phyloP scores from a whole-genome alignment of 2,113 vertebrate species.

The Larimichthys crocea region DNA sequence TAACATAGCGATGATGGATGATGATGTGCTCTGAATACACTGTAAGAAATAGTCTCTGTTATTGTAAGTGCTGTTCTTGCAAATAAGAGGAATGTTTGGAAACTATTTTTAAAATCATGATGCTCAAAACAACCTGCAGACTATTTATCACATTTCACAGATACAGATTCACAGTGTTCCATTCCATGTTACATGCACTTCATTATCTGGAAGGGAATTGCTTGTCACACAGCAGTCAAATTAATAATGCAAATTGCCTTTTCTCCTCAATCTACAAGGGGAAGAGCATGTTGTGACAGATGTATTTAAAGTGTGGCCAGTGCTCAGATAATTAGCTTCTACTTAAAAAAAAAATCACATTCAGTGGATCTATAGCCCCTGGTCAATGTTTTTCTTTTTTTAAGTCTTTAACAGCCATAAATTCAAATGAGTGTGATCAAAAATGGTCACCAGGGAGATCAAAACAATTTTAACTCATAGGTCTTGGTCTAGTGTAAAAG shows the following conservation, averaged over 20 bases:
- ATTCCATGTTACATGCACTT: constrained; percentile 34
- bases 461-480: constrained; percentile 14
- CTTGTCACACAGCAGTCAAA: constrained; percentile 39
- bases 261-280: constrained; percentile 23
- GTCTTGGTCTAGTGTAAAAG: background rate
- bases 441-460: constrained; percentile 8
- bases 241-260: constrained; percentile 50
- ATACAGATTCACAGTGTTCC: background rate
- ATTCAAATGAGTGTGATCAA: constrained; percentile 22
- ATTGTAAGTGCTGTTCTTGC: constrained; percentile 46
- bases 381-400: constrained; percentile 44
- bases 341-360: constrained; percentile 68
- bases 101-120: constrained; percentile 49
- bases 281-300: constrained; percentile 46
- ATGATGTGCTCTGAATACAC: constrained; percentile 66
- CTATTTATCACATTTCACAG: constrained; percentile 43
- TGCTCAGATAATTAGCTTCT: constrained; percentile 70
- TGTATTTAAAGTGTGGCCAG: constrained; percentile 54
- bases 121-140: constrained; percentile 32
- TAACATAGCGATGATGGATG: constrained; percentile 70
- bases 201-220: constrained; percentile 45
- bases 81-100: constrained; percentile 36
- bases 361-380: constrained; percentile 63
- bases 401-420: constrained; percentile 12
- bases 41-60: constrained; percentile 54